A percentile compares a stretch with the other conserved stretches of the same genome.
phyloP scores from a whole-genome alignment of 2,797 vertebrate genomes.

The Ispidina picta region DNA sequence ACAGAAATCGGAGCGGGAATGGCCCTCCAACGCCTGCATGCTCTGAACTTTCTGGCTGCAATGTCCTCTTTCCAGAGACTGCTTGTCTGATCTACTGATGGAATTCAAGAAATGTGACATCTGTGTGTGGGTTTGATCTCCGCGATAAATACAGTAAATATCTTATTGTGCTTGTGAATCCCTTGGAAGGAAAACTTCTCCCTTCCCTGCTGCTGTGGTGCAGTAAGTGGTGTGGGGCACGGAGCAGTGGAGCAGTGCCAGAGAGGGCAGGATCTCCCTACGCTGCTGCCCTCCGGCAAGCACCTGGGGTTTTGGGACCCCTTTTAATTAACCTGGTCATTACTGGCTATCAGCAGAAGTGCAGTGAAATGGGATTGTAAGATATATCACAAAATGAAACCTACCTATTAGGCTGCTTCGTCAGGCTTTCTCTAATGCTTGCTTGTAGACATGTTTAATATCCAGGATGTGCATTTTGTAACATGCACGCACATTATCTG shows the following conservation, averaged over 20 bases:
- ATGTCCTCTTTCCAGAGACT: slow-evolving; percentile 74
- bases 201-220: not conserved
- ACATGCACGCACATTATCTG: too few relatives aligned
- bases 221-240: not conserved
- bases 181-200: slow-evolving; percentile 47
- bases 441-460: not conserved
- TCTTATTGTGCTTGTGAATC: slow-evolving; percentile 53
- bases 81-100: slow-evolving; percentile 80
- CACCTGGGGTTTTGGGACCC: not conserved
- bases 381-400: not conserved
- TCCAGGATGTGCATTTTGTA: not conserved
- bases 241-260: not conserved
- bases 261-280: not conserved
- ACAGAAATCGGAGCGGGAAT: slow-evolving; percentile 76
- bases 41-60: slow-evolving; percentile 73
- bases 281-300: not conserved
- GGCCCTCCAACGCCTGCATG: slow-evolving; percentile 64
- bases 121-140: slow-evolving; percentile 75
- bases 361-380: not conserved
- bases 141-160: slow-evolving; percentile 73
- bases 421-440: not conserved
- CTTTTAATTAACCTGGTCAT: not conserved
- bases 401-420: not conserved
- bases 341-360: not conserved
- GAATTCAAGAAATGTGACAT: slow-evolving; percentile 81